Percentiles rank a stretch among this genome's conserved stretches.
phyloP scores from a whole-genome alignment of 2,888 invertebrate genomes.

The Amorpha juglandis region DNA sequence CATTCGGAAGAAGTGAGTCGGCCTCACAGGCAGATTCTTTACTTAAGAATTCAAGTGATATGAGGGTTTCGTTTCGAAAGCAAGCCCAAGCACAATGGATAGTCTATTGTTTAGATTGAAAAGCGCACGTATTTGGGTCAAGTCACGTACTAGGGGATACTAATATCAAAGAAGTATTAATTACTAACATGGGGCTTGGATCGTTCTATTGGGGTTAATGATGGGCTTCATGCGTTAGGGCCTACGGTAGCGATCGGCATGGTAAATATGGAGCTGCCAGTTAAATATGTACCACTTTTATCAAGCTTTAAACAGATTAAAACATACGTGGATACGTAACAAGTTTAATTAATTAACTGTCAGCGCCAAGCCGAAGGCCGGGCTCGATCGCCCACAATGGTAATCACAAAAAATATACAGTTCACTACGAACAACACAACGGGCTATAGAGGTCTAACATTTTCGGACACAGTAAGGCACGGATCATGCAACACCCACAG shows the following conservation, averaged over 20 bases:
- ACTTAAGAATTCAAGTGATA: conserved; percentile 58
- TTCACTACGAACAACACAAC: conserved; percentile 81
- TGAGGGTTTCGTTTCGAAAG: conserved; percentile 69
- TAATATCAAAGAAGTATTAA: conserved; percentile 66
- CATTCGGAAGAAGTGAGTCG: conserved; percentile 63
- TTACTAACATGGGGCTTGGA: conserved; percentile 63
- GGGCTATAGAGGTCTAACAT: conserved; percentile 81
- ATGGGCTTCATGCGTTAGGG: conserved; percentile 79
- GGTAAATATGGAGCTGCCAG: conserved; percentile 68
- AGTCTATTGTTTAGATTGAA: conserved; percentile 63
- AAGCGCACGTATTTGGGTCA: conserved; percentile 70
- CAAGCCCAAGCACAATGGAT: conserved; percentile 81
- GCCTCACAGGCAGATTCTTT: conserved; percentile 58
- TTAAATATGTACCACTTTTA: conserved; percentile 53
- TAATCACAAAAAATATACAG: conserved; percentile 72
- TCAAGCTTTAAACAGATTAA: conserved; percentile 34
- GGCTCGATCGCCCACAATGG: conserved; percentile 56
- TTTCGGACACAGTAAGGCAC: conserved; percentile 80
- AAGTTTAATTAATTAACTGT: conserved; percentile 67
- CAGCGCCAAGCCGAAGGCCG: conserved; percentile 61
- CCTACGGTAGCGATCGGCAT: conserved; percentile 65
- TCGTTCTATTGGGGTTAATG: conserved; percentile 59
- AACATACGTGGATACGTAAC: conserved; percentile 34
- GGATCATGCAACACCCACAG: conserved; percentile 83
- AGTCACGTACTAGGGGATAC: conserved; percentile 67